These are phyloP conservation scores for Crotophaga sulcirostris DNA, from an alignment of 2,113 vertebrate genomes.

Conservation along the genomic window DNA sequence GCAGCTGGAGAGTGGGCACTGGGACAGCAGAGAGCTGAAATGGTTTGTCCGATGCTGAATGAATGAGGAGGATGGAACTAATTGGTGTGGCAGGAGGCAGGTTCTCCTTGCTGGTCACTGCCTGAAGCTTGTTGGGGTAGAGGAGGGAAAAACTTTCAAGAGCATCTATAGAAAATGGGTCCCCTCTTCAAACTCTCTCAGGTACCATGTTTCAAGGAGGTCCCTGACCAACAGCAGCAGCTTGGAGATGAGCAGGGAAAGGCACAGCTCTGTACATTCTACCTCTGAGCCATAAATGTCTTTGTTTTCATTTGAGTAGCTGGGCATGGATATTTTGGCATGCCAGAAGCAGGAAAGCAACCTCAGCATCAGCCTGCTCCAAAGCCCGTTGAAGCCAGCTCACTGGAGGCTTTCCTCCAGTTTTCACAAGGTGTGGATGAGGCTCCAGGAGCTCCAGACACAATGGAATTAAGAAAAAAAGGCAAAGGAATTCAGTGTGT, in stretches of 20 bases:
- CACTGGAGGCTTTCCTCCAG: conserved; percentile 51
- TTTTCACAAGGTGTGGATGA: conserved; percentile 17
- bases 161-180: background rate
- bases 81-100: background rate
- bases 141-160: background rate
- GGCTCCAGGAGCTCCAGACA: conserved; percentile 52
- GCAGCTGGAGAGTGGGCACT: background rate
- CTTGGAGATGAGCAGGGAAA: background rate
- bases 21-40: background rate
- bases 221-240: background rate
- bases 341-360: background rate
- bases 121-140: background rate
- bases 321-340: background rate
- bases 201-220: background rate
- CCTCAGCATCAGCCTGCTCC: background rate
- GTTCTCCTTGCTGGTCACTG: background rate
- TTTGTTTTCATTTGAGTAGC: background rate
- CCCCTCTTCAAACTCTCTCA: background rate
- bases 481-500: conserved; percentile 32
- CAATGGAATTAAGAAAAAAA: conserved; percentile 64
- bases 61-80: background rate
- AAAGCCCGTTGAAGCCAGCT: background rate
- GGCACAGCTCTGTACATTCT: background rate
- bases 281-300: background rate
- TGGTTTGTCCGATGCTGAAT: background rate